Evolutionary conservation across 2,888 invertebrate genomes (phyloP), one percentile per base, ranked within the genome.

Genomic region (Agrotis segetum): DNA sequence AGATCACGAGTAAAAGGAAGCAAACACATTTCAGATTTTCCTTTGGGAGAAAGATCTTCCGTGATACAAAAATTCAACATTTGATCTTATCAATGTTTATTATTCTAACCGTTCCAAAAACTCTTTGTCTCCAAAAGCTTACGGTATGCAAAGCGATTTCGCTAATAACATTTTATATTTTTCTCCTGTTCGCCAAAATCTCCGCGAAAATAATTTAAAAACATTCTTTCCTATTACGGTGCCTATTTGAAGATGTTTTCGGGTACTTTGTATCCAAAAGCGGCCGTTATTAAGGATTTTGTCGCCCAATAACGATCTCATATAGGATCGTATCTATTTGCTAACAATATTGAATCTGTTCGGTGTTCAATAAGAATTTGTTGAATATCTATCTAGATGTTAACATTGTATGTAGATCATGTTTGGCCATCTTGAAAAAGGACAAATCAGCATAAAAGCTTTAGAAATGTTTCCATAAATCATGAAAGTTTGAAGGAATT

Each of bases 171-270:
- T 71, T 79, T 80, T 61, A 55, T 75, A 56, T 74, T 65, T 68
- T 64, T 44, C 53, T 56, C 47, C 47, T 61, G 63, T 79, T 56
- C 49, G 21, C 52, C 29, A n/a, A 68, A 67, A 64, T 56, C 60
- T 1, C 11, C 44, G 16, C 44, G 21, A 69, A 69, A 64, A 79
- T 68, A 69, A 74, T 79, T 79, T 64, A 64, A 74, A 77, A 77
- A 77, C 60, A 79, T 68, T 74, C 13, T 52, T 46, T 4, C 59
- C 17, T 49, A 63, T 73, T 79, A 67, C 16, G 24, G 21, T 24
- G 21, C 60, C 49, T 63, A 79, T 79, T 73, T 53, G 59, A 50
- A 46, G 46, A 56, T 74, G 47, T 64, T 77, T 67, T 53, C 49
- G 19, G 68, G 29, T 34, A 79, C 55, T 64, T 79, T 74, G 59